A percentile compares a stretch with the other conserved stretches of the same genome.
These are phyloP conservation scores for Microtus oregoni DNA, from an alignment of 2,113 vertebrate genomes.

Conservation along the genomic window DNA sequence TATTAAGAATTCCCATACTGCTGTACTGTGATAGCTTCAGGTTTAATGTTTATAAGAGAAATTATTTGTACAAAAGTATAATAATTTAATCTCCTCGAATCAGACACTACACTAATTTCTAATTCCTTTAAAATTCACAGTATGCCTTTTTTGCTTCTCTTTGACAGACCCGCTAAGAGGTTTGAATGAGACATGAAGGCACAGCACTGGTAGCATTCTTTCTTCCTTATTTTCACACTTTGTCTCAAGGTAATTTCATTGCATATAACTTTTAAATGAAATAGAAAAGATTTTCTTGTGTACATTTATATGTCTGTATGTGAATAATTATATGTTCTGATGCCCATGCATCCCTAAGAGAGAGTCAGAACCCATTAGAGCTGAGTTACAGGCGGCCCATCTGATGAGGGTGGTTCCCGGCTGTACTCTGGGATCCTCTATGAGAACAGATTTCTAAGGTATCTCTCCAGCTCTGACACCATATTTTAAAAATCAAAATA, in stretches of 20 bases:
- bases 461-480: not conserved
- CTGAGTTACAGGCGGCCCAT: not conserved
- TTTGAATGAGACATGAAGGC: slow-evolving; percentile 10
- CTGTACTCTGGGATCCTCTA: not conserved
- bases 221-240: not conserved
- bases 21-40: slow-evolving; percentile 14
- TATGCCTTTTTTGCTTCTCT: not conserved
- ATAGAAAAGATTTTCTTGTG: not conserved
- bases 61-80: not conserved
- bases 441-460: not conserved
- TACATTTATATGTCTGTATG: no score
- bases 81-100: not conserved
- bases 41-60: slow-evolving; percentile 32
- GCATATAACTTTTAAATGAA: not conserved
- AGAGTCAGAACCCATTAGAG: not conserved
- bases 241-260: slow-evolving; percentile 18
- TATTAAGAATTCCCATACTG: not conserved
- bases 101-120: not conserved
- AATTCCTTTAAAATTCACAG: slow-evolving; percentile 33
- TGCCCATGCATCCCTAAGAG: no score
- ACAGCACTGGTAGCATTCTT: not conserved
- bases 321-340: not conserved
- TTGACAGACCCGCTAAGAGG: slow-evolving; percentile 23
- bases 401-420: no score
- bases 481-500: not conserved